Evolutionary conservation across 1,140 invertebrate genomes (phyloP).

Genomic region (Hesperophylax magnus): DNA sequence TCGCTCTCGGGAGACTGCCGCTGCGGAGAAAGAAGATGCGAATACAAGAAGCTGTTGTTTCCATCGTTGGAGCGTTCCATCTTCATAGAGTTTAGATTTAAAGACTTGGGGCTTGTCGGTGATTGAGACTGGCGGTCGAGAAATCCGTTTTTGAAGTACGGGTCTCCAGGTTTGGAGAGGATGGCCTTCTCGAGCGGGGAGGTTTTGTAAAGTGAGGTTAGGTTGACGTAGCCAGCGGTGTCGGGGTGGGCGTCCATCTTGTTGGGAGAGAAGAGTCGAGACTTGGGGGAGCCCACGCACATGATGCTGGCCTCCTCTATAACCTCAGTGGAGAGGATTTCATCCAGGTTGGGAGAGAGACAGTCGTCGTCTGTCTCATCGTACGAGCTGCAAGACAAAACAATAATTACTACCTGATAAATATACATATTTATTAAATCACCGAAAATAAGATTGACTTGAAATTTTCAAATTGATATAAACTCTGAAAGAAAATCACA

Average conservation of each 20-base stretch:
- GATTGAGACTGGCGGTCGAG: conserved; percentile 63
- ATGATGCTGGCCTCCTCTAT: conserved; percentile 67
- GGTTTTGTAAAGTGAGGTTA: conserved; percentile 67
- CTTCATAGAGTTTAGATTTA: conserved; percentile 67
- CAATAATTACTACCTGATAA: too few relatives aligned
- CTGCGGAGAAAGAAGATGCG: conserved; percentile 64
- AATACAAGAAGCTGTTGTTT: conserved; percentile 69
- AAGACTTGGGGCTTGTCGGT: conserved; percentile 60
- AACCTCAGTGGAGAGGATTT: conserved; percentile 70
- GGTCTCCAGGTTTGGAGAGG: conserved; percentile 60
- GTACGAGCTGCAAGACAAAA: conserved; percentile 70
- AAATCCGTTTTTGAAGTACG: conserved; percentile 60
- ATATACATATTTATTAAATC: too few relatives aligned
- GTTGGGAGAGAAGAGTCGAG: conserved; percentile 17
- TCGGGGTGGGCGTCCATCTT: conserved; percentile 47
- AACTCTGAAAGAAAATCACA: too few relatives aligned
- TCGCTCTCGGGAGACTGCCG: conserved; percentile 31
- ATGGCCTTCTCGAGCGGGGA: conserved; percentile 57
- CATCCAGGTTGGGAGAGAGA: conserved; percentile 75
- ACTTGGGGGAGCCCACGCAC: conserved; percentile 19
- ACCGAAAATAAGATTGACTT: too few relatives aligned
- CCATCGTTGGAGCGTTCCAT: conserved; percentile 62
- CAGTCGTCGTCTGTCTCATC: conserved; percentile 77
- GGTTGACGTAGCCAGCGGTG: conserved; percentile 64
- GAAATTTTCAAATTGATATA: too few relatives aligned